Conservation (phyloP, 2,113 vertebrate genomes). For the Tauraco erythrolophus region DNA sequence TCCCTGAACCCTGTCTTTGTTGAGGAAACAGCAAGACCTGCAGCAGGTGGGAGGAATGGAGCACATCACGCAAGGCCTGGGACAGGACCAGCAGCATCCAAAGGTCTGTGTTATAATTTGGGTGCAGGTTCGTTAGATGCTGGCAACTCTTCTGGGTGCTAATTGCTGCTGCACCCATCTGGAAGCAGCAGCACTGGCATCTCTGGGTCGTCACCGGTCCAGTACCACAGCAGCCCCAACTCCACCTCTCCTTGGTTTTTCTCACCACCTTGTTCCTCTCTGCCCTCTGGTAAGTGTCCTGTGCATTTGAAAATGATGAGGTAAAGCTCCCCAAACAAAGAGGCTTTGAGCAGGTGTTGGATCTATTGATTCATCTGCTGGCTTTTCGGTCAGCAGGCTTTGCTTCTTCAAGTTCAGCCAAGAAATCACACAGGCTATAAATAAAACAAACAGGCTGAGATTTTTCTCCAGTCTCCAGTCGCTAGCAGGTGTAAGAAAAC, state of each 20-base stretch:
- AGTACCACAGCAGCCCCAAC: neutral
- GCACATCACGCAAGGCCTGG: neutral
- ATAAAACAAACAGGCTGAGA: neutral
- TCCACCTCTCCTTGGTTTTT: neutral
- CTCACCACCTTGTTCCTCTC: neutral
- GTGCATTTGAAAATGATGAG: neutral
- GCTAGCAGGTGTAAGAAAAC: neutral
- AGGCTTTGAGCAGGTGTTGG: neutral
- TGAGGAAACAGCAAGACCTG: neutral
- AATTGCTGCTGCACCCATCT: neutral
- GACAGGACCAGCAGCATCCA: neutral
- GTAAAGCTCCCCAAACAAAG: neutral
- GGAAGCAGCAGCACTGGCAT: neutral
- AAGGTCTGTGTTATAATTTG: neutral
- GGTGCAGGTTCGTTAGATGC: neutral
- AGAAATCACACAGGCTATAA: neutral
- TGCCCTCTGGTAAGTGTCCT: neutral
- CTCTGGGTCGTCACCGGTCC: rapidly evolving
- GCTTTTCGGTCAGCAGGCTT: neutral
- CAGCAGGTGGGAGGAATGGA: neutral
- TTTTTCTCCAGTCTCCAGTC: neutral
- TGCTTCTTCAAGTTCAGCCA: neutral
- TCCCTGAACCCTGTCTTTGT: neutral
- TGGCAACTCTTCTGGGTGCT: neutral
- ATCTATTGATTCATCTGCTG: neutral